Evolutionary conservation across 2,888 invertebrate species (phyloP).

Genomic region (Anarsia innoxiella): DNA sequence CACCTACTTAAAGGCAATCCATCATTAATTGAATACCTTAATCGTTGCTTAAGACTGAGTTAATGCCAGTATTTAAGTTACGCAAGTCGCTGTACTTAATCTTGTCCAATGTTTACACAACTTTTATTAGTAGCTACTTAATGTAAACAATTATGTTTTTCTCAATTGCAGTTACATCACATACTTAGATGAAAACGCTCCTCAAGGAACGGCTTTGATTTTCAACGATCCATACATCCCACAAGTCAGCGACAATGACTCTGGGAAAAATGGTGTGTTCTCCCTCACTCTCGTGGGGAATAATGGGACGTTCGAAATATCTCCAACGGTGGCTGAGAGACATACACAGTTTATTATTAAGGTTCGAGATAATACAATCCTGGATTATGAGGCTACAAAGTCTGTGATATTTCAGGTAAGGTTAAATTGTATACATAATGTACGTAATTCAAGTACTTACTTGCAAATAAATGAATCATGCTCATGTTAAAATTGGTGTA

Average conservation of each 20-base stretch:
- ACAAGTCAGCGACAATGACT: conserved; percentile 84
- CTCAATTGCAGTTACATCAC: conserved; percentile 79
- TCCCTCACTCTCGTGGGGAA: conserved; percentile 84
- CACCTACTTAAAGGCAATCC: too few relatives aligned
- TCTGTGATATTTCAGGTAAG: conserved; percentile 85
- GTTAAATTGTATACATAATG: too few relatives aligned
- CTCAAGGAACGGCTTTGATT: conserved; percentile 83
- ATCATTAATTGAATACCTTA: too few relatives aligned
- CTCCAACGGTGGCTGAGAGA: conserved; percentile 87
- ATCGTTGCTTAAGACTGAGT: too few relatives aligned
- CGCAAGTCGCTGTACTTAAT: too few relatives aligned
- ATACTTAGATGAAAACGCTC: conserved; percentile 86
- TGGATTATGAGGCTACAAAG: conserved; percentile 89
- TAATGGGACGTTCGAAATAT: conserved; percentile 92
- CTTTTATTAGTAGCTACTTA: too few relatives aligned
- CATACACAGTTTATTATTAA: conserved; percentile 86
- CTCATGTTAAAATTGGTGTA: too few relatives aligned
- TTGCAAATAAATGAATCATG: too few relatives aligned
- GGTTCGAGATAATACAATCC: conserved; percentile 85
- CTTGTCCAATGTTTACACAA: too few relatives aligned
- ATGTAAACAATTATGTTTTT: too few relatives aligned
- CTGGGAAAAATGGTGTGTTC: conserved; percentile 89
- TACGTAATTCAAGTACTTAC: too few relatives aligned
- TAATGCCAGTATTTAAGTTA: too few relatives aligned
- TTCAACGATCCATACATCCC: conserved; percentile 83